A percentile compares a stretch with the other conserved stretches of the same genome.
Conservation (phyloP, 2,888 invertebrate species). For the Pherbina coryleti region DNA sequence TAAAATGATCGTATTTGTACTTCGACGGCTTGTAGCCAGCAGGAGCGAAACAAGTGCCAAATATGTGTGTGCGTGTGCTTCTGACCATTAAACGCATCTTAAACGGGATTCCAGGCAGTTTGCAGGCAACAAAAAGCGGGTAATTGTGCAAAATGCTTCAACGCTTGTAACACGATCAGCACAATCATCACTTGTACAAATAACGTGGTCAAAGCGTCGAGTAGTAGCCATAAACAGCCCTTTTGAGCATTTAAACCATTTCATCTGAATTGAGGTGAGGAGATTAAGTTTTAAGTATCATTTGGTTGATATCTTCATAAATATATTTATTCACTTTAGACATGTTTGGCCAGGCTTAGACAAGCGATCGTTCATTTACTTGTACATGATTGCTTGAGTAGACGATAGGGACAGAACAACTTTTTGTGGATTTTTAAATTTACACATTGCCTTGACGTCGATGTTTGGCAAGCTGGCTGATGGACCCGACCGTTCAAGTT, state of each 20-base stretch:
- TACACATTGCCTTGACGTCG: neutral
- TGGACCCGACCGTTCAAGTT: constrained; percentile 15
- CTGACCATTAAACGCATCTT: constrained; percentile 36
- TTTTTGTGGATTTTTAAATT: constrained; percentile 19
- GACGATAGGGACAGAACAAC: neutral
- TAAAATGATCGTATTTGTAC: constrained; percentile 34
- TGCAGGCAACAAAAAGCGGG: constrained; percentile 34
- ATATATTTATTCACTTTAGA: constrained; percentile 13
- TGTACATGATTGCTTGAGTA: constrained; percentile 31
- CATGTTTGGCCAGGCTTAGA: neutral
- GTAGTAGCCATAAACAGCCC: neutral
- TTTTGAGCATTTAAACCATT: neutral
- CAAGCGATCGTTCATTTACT: constrained; percentile 39
- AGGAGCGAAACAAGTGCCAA: constrained; percentile 8
- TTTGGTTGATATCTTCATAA: constrained; percentile 53
- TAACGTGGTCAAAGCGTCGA: constrained; percentile 3
- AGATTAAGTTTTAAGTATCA: constrained; percentile 37
- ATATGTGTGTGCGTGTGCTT: constrained; percentile 1
- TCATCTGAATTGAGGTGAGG: neutral
- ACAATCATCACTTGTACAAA: no score
- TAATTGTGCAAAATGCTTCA: constrained; percentile 49
- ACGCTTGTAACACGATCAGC: constrained; percentile 3
- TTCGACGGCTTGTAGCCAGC: constrained; percentile 33
- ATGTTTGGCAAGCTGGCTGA: neutral
- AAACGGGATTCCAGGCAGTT: constrained; percentile 38